Base-by-base conservation (phyloP, 1,140 invertebrate genomes). In the Atta colombica region DNA sequence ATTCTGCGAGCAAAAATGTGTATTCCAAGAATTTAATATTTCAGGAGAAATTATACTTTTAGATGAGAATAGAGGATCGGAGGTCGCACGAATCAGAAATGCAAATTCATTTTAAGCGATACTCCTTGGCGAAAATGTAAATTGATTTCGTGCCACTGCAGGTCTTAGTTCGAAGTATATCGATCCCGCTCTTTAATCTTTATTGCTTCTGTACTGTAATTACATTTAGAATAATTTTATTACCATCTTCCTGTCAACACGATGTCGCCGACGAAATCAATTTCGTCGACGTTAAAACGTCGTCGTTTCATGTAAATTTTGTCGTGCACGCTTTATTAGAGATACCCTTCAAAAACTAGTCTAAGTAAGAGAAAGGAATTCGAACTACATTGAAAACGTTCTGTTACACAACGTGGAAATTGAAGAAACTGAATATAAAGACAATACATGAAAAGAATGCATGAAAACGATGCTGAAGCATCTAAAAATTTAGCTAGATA, bases 81-180 rank as follows among this genome's bases (percentile, higher is more conserved):
- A 85, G 88, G 88, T 86, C 68, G 88, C 85, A 35, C 61, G 87
- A 77, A 90, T 89, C 88, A 88, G 80, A 75, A 87, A 92, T 92
- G 91, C 90, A 92, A 90, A 92, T 91, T 90, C 60, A 91, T 91
- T 91, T 90, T 88, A 86, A 90, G 66, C 88, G 90, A 91, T 91
- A 90, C 89, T 86, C 81, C 66, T 82, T 90, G 60, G 66, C 75
- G 85, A 92, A 88, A 91, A 90, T 91, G 90, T 90, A 92, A 92
- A 92, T 91, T 89, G 85, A 92, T 91, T 90, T 90, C 89, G 89
- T 90, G 89, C 89, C 82, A 86, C 81, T 89, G 69, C 86, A 85
- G 86, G 61, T 61, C 35, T 87, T 87, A 85, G 78, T 87, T 89
- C 63, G 86, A 88, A 85, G 85, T 82, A 84, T 89, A 90, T 89